Evolutionary conservation across 2,113 vertebrate genomes (phyloP).

Genomic region (Megaptera novaeangliae): DNA sequence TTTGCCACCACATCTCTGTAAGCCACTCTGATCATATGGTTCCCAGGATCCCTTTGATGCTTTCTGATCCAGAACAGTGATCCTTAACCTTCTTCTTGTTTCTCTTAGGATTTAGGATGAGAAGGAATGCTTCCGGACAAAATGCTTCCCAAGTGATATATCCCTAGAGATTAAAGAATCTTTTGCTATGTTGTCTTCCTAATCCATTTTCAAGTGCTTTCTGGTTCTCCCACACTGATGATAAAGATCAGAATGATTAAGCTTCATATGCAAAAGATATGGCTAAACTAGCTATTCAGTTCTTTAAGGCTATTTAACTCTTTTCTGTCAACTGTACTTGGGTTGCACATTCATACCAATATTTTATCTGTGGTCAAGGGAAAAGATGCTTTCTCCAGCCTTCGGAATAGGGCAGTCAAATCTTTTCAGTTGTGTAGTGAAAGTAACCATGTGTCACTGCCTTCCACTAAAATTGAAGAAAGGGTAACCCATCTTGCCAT

Average conservation of each 20-base stretch:
- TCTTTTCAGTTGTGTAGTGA: background rate
- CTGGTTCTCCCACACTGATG: background rate
- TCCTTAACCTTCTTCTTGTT: background rate
- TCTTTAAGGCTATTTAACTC: background rate
- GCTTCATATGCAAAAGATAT: background rate
- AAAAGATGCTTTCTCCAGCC: background rate
- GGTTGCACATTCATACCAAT: background rate
- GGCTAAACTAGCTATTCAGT: background rate
- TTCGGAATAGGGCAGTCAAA: background rate
- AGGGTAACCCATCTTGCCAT: background rate
- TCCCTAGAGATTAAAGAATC: background rate
- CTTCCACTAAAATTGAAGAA: background rate
- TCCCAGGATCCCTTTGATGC: background rate
- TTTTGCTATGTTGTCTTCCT: background rate
- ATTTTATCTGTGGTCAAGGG: background rate
- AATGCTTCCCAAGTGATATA: background rate
- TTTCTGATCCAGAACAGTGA: background rate
- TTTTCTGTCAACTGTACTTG: background rate
- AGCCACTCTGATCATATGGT: background rate
- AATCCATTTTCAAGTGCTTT: constrained; percentile 25
- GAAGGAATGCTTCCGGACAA: background rate
- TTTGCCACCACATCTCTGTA: background rate
- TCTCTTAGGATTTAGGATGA: background rate
- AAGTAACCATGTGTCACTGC: background rate
- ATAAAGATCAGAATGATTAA: constrained; percentile 1